Evolutionary conservation across 2,888 invertebrate genomes (phyloP).

Genomic region (Pseudoips prasinana): DNA sequence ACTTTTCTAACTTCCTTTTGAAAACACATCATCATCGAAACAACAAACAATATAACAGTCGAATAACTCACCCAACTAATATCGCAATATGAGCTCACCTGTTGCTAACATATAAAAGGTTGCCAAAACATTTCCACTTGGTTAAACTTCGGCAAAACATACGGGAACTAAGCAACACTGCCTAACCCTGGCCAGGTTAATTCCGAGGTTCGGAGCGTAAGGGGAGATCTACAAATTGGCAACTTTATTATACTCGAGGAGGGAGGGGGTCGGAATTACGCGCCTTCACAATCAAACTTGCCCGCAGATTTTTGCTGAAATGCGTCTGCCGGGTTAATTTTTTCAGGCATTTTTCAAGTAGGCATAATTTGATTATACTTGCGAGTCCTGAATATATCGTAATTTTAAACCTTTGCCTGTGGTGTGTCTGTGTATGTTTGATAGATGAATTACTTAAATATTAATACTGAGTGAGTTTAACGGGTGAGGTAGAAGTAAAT

Average conservation of each 20-base stretch:
- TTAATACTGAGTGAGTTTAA: too few relatives aligned
- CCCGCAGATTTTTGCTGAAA: conserved; percentile 26
- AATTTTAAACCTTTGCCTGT: too few relatives aligned
- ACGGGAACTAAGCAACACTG: conserved; percentile 16
- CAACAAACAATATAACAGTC: neutral
- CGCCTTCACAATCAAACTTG: conserved; percentile 31
- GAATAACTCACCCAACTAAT: neutral
- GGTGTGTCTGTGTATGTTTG: too few relatives aligned
- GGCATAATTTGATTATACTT: too few relatives aligned
- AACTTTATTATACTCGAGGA: conserved; percentile 47
- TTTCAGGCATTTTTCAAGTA: too few relatives aligned
- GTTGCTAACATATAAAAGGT: conserved; percentile 12
- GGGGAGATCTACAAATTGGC: conserved; percentile 44
- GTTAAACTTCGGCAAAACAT: conserved; percentile 14
- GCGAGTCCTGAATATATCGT: too few relatives aligned
- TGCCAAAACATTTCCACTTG: conserved; percentile 11
- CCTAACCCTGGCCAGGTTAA: conserved; percentile 19
- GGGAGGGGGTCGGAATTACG: conserved; percentile 31
- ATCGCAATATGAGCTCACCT: conserved; percentile 4
- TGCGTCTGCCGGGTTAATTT: conserved; percentile 5
- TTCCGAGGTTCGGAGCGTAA: conserved; percentile 19
- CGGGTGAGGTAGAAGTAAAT: too few relatives aligned
- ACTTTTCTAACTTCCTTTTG: too few relatives aligned
- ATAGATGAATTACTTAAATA: too few relatives aligned
- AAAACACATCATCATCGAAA: too few relatives aligned